A percentile compares a stretch with the other conserved stretches of the same genome.
phyloP scores from a whole-genome alignment of 2,888 invertebrate species.

The Chloroclysta siterata region DNA sequence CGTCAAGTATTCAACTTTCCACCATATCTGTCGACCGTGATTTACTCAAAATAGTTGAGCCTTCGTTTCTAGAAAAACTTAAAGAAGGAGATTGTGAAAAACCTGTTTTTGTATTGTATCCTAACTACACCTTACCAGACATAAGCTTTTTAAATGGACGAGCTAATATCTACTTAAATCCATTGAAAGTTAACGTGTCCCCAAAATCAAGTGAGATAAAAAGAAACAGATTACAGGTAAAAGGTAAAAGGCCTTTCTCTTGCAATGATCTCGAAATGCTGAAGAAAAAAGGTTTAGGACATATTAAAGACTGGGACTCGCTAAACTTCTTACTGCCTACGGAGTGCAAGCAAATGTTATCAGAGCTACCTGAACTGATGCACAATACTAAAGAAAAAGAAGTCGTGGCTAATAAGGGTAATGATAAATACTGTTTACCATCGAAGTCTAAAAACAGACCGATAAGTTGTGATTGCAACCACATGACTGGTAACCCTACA shows the following conservation, averaged over 20 bases:
- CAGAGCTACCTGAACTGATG: slow-evolving; percentile 91
- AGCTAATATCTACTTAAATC: slow-evolving; percentile 89
- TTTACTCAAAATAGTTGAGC: slow-evolving; percentile 87
- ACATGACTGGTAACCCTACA: slow-evolving; percentile 82
- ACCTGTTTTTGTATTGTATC: slow-evolving; percentile 95
- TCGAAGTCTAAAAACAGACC: slow-evolving; percentile 85
- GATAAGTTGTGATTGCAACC: slow-evolving; percentile 85
- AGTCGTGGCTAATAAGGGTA: slow-evolving; percentile 57
- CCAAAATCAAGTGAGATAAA: slow-evolving; percentile 70
- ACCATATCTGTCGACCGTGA: slow-evolving; percentile 74
- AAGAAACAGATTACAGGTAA: slow-evolving; percentile 68
- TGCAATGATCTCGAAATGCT: slow-evolving; percentile 93
- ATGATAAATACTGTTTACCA: slow-evolving; percentile 75
- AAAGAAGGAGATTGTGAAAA: slow-evolving; percentile 87
- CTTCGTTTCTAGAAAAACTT: slow-evolving; percentile 88
- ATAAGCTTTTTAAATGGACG: slow-evolving; percentile 90
- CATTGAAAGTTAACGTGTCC: slow-evolving; percentile 85
- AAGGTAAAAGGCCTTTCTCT: slow-evolving; percentile 88
- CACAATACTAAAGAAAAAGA: slow-evolving; percentile 86
- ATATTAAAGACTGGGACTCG: slow-evolving; percentile 97
- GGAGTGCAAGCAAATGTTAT: slow-evolving; percentile 91
- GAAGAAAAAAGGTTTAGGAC: slow-evolving; percentile 91
- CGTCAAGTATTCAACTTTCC: slow-evolving; percentile 82
- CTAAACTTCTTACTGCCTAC: slow-evolving; percentile 93
- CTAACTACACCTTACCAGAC: slow-evolving; percentile 95